Base-by-base conservation (phyloP, 2,797 vertebrate genomes). In the Tolypeutes matacus region DNA sequence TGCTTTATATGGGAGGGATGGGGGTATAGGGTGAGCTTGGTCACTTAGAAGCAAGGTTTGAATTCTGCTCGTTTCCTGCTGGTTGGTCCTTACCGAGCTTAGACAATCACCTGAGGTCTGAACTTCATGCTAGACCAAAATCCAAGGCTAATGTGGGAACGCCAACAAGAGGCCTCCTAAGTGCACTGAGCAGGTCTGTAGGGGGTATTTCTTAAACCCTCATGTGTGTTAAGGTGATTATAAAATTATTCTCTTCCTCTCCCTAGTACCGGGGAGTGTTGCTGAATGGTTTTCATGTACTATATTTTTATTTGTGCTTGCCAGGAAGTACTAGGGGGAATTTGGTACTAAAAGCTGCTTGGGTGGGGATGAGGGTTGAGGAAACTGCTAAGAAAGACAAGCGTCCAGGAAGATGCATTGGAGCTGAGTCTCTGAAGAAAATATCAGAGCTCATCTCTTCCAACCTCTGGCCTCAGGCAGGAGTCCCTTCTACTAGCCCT, bases 11-110 rank as follows among this genome's bases (percentile, higher is more conserved):
- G 0, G 13, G 36, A 70, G 60, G 25, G 12, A 20, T 17, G 1
- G 2, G 12, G 60, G 27, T 42, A 2, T n/a, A 3, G 7, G 62
- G 39, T 29, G n/a, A 46, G n/a, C 29, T 80, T 89, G 89, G 69
- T 89, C 70, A 65, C 58, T 93, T 73, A n/a, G 34, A 76, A 92
- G 77, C 76, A 64, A 10, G 77, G 64, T 46, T 86, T 81, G 81
- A 92, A 77, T 82, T 75, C 75, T 73, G 39, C n/a, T 69, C 14
- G 27, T 51, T 94, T 91, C 94, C 65, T 56, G 36, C 31, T 10
- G 17, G 23, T 75, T 78, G 17, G 23, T 75, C 78, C 31, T 81
- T 81, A 42, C 85, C 67, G 77, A 72, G 11, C 14, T 36, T 64
- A 82, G 9, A 6, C 9, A 46, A 25, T 56, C 42, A 18, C 0